phyloP scores from a whole-genome alignment of 1,140 invertebrate genomes.

The Leptinotarsa undecemlineata region DNA sequence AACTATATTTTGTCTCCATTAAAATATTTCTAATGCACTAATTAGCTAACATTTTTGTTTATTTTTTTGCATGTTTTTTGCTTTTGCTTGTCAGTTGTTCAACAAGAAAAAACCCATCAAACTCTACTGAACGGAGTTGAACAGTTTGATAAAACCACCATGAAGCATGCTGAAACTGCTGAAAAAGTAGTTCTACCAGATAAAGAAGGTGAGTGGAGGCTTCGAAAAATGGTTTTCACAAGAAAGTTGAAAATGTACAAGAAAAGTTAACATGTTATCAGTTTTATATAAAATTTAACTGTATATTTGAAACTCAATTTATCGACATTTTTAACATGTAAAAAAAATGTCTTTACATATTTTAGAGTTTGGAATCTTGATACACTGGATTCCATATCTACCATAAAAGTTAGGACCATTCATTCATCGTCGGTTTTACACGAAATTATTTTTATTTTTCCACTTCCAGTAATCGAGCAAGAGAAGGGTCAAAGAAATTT shows the following conservation, averaged over 20 bases:
- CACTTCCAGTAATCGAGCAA: constrained; percentile 75
- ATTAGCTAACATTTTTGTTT: constrained; percentile 16
- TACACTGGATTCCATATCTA: too few species aligned
- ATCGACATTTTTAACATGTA: too few species aligned
- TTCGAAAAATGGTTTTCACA: neutral
- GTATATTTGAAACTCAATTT: too few species aligned
- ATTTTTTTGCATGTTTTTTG: constrained; percentile 44
- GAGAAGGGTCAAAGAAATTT: constrained; percentile 86
- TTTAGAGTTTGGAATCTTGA: too few species aligned
- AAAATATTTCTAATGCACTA: neutral
- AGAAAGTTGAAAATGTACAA: too few species aligned
- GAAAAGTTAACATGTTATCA: too few species aligned
- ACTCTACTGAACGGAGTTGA: constrained; percentile 72
- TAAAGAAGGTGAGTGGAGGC: constrained; percentile 64
- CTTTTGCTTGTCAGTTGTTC: constrained; percentile 56
- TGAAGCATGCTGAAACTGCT: constrained; percentile 75
- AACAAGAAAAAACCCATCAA: constrained; percentile 71
- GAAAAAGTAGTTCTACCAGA: constrained; percentile 79
- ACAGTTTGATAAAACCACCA: constrained; percentile 69
- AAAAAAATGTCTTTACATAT: too few species aligned
- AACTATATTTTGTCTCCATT: too few species aligned
- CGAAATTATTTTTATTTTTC: constrained; percentile 23
- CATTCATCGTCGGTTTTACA: too few species aligned
- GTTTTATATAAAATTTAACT: too few species aligned
- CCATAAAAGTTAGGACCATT: too few species aligned